A percentile compares a stretch with the other conserved stretches of the same genome.
Evolutionary conservation across 2,797 vertebrate species (phyloP).

Genomic region (Choloepus didactylus): DNA sequence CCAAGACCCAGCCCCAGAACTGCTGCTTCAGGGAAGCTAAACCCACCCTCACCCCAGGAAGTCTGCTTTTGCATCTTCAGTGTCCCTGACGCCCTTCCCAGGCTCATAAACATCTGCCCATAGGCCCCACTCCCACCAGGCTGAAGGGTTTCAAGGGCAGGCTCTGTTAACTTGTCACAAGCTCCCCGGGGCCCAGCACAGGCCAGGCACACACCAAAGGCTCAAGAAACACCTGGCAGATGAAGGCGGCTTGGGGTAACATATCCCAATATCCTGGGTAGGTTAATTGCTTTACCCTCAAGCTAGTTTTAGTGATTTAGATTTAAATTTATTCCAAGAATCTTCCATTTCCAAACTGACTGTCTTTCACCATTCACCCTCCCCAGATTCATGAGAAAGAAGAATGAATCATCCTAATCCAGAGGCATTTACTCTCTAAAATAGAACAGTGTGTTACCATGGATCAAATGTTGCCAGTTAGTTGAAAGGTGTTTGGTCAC

Average conservation of each 20-base stretch:
- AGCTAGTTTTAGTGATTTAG: not conserved
- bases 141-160: not conserved
- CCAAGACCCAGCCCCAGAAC: not conserved
- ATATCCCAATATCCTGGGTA: not conserved
- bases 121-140: not conserved
- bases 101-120: not conserved
- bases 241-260: not conserved
- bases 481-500: slow-evolving; percentile 1
- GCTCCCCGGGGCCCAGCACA: not conserved
- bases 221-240: not conserved
- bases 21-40: not conserved
- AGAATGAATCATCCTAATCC: not conserved
- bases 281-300: not conserved
- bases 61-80: not conserved
- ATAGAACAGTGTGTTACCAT: not conserved
- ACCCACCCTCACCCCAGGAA: not conserved
- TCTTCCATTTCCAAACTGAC: slow-evolving; percentile 21
- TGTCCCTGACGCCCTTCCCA: not conserved
- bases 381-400: slow-evolving; percentile 18
- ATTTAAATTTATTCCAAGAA: not conserved
- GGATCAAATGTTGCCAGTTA: not conserved
- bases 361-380: not conserved
- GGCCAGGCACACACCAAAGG: not conserved
- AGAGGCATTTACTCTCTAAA: slow-evolving; percentile 37
- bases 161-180: not conserved